These are phyloP conservation scores for Microtus richardsoni DNA, from an alignment of 2,113 vertebrate genomes.

Conservation along the genomic window DNA sequence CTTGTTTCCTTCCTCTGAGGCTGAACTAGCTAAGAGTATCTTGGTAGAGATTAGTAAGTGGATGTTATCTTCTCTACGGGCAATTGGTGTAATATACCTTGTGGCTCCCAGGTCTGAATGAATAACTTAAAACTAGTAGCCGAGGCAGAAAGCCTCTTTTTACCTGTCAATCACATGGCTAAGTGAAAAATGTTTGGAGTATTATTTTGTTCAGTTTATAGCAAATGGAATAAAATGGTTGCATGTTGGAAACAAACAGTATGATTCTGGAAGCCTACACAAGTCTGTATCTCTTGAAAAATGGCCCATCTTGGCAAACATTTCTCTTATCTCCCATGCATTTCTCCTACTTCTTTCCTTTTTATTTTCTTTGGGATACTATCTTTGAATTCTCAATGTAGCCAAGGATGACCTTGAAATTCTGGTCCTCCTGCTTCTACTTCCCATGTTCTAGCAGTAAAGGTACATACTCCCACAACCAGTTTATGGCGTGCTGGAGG, in stretches of 20 bases:
- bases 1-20: background rate
- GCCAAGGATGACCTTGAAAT: background rate
- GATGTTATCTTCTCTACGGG: background rate
- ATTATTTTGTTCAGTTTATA: background rate
- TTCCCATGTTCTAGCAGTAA: background rate
- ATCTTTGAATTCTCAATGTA: background rate
- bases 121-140: background rate
- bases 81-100: background rate
- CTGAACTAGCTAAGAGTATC: background rate
- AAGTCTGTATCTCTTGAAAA: background rate
- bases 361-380: background rate
- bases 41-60: background rate
- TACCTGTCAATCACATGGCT: conserved; percentile 18
- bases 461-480: background rate
- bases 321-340: background rate
- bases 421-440: background rate
- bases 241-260: conserved; percentile 12
- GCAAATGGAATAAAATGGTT: background rate
- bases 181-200: conserved; percentile 2
- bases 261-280: background rate
- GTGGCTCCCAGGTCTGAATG: background rate
- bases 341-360: background rate
- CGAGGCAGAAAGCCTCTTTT: background rate
- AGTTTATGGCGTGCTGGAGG: background rate
- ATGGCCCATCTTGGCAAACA: background rate